Percentiles rank a stretch among this genome's conserved stretches.
Evolutionary conservation across 1,140 invertebrate species (phyloP).

Genomic region (Camponotus vicinus): DNA sequence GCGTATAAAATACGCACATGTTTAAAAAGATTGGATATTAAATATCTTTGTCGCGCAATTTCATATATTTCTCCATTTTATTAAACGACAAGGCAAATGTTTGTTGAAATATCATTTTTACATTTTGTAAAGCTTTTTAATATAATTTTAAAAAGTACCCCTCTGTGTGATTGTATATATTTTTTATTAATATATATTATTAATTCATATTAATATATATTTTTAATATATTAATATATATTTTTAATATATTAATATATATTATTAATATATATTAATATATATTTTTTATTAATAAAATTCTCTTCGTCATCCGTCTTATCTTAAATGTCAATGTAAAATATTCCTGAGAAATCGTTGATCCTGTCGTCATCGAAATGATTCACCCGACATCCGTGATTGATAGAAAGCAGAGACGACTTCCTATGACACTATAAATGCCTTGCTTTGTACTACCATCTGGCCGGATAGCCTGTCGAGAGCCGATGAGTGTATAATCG

Average conservation of each 20-base stretch:
- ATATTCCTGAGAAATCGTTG: slow-evolving; percentile 12
- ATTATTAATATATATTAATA: no score
- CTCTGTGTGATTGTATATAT: no score
- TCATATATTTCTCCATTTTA: not conserved
- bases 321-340: not conserved
- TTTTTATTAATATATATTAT: no score
- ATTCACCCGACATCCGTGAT: not conserved
- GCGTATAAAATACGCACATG: not conserved
- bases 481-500: slow-evolving; percentile 28
- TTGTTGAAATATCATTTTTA: not conserved
- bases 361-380: slow-evolving; percentile 12
- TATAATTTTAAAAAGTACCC: not conserved
- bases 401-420: slow-evolving; percentile 17
- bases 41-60: slow-evolving; percentile 9
- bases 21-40: slow-evolving; percentile 38
- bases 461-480: slow-evolving; percentile 11
- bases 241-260: no score
- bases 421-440: slow-evolving; percentile 1
- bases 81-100: not conserved
- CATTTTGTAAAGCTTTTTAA: not conserved
- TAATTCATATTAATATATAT: no score
- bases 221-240: not conserved
- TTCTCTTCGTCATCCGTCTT: not conserved
- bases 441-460: slow-evolving; percentile 37
- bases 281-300: not conserved